phyloP scores from a whole-genome alignment of 2,113 vertebrate species.

The Apus apus region DNA sequence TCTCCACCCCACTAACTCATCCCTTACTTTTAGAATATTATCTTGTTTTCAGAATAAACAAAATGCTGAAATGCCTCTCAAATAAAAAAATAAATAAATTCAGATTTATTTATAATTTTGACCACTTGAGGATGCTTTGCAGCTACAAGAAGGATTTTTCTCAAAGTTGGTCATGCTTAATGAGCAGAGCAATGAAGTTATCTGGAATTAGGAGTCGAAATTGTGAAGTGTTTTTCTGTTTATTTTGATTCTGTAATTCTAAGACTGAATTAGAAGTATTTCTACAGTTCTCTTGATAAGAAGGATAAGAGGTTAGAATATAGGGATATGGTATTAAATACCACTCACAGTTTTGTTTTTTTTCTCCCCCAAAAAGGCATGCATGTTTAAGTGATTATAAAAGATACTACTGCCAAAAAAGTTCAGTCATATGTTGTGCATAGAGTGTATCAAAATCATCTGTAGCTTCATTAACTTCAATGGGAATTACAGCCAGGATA shows the following conservation, averaged over 20 bases:
- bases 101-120: slow-evolving; percentile 3
- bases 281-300: background rate
- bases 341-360: background rate
- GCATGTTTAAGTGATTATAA: slow-evolving; percentile 16
- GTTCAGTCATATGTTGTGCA: slow-evolving; percentile 9
- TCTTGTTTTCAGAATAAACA: background rate
- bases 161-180: background rate
- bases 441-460: slow-evolving; percentile 30
- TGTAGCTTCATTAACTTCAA: slow-evolving; percentile 26
- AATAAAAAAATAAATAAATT: background rate
- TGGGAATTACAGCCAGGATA: slow-evolving; percentile 29
- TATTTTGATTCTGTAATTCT: slow-evolving; percentile 21
- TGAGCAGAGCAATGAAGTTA: slow-evolving; percentile 15
- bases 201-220: slow-evolving; percentile 8
- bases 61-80: background rate
- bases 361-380: too few relatives aligned
- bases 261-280: slow-evolving; percentile 18
- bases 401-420: background rate
- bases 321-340: background rate
- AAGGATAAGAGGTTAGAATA: background rate
- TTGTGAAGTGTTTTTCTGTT: background rate
- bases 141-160: slow-evolving; percentile 3
- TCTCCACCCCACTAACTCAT: slow-evolving; percentile 34
- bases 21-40: slow-evolving; percentile 26
- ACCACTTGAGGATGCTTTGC: background rate